Evolutionary conservation across 2,888 invertebrate genomes (phyloP), one percentile per base, ranked within the genome.

Genomic region (Hyposoter didymator): DNA sequence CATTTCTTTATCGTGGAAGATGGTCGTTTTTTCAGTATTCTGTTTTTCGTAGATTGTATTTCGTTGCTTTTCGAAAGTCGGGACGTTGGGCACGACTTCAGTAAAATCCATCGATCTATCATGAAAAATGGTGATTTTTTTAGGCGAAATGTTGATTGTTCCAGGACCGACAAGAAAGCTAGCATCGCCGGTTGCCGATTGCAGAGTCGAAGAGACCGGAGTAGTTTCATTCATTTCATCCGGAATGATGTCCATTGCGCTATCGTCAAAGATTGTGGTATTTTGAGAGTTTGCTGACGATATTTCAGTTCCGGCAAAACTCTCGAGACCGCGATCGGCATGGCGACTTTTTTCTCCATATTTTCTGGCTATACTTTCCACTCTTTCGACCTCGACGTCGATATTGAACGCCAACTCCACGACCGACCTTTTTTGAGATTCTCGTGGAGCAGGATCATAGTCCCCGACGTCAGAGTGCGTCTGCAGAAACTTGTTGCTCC

Each of bases 181-280:
- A 35, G 7, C 12, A 5, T 45, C 45, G 14, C 12, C 7, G 35
- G 45, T 35, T 6, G 8, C 10, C 0, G 52, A 8, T 14, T 14
- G 39, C 19, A 47, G 69, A 52, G 19, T 17, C 22, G 70, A 59
- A 35, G 75, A 52, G 35, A 55, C 8, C 1, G 62, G 39, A 4
- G 59, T 5, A 1, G 32, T 45, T 39, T 17, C 22, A 28, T 64
- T 52, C 32, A 84, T 62, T 22, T 4, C 10, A 52, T 86, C 81
- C 82, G 43, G 87, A 69, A 3, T 88, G 0, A 87, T 76, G n/a
- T 88, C 87, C 83, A 82, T 87, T 0, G 87, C 81, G 17, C 39
- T 76, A 17, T 87, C 85, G 2, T 52, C 47, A 35, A 85, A 79
- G 6, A 49, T 43, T 19, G 39, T 47, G 28, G 78, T 70, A 52